These are phyloP conservation scores for Odocoileus hemionus DNA, from an alignment of 2,113 vertebrate species.

Conservation along the genomic window DNA sequence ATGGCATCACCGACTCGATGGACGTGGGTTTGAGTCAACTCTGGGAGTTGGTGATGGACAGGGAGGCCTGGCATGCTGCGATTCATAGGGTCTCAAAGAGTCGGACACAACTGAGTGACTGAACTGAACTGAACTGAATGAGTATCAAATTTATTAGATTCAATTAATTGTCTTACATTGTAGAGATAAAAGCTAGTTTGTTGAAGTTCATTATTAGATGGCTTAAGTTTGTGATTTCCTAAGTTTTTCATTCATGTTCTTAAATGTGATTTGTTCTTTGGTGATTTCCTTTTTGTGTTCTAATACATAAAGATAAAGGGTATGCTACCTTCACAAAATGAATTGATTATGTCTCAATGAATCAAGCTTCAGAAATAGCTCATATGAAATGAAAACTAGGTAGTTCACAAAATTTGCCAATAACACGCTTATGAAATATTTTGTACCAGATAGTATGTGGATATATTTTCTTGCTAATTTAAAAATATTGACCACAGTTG, in stretches of 20 bases:
- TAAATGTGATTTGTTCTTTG: background rate
- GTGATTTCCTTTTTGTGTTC: background rate
- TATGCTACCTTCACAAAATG: background rate
- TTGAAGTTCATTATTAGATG: background rate
- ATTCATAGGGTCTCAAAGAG: too few relatives aligned
- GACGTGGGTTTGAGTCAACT: too few relatives aligned
- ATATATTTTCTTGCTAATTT: background rate
- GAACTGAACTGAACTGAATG: background rate
- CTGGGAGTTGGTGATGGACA: too few relatives aligned
- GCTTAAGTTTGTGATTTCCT: background rate
- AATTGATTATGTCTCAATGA: background rate
- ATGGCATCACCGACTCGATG: too few relatives aligned
- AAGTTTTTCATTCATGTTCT: background rate
- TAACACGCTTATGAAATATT: background rate
- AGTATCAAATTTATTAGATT: background rate
- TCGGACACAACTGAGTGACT: too few relatives aligned
- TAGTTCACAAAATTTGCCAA: background rate
- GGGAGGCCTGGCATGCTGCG: too few relatives aligned
- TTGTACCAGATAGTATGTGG: background rate
- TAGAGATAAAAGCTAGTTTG: background rate
- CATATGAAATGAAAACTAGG: background rate
- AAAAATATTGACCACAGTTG: background rate
- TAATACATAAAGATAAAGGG: background rate
- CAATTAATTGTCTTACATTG: background rate
- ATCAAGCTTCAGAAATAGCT: background rate